Conservation (phyloP, 2,888 invertebrate genomes). For the Lasioglossum pauxillum region DNA sequence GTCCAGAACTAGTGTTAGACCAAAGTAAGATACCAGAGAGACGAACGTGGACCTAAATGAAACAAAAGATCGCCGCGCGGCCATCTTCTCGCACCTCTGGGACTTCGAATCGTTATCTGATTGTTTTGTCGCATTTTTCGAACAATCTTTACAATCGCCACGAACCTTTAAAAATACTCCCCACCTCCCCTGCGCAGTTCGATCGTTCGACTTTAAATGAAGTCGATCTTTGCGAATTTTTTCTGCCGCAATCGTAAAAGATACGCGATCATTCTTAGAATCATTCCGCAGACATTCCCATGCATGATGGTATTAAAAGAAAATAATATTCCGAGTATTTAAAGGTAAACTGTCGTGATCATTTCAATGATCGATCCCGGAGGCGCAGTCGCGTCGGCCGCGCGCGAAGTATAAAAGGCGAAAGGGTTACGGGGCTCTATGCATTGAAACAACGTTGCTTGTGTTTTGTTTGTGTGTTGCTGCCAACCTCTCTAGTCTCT, state of each 20-base stretch:
- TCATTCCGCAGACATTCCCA: slow-evolving; percentile 1
- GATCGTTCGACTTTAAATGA: neutral
- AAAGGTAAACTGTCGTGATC: neutral
- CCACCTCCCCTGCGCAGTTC: neutral
- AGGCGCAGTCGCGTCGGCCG: slow-evolving; percentile 16
- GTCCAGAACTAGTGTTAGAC: slow-evolving; percentile 71
- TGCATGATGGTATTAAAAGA: neutral
- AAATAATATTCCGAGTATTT: neutral
- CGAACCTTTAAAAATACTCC: neutral
- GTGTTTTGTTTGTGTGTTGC: slow-evolving; percentile 78
- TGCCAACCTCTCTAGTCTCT: slow-evolving; percentile 96
- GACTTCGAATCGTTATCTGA: neutral
- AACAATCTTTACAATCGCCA: neutral
- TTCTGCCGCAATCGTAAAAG: neutral
- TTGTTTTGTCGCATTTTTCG: neutral
- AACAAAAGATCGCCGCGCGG: slow-evolving; percentile 60
- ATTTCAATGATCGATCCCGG: slow-evolving; percentile 1
- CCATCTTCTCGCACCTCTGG: slow-evolving; percentile 3
- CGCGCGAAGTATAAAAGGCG: slow-evolving; percentile 62
- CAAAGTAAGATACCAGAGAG: slow-evolving; percentile 76
- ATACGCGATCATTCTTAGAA: neutral
- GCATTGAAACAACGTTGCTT: slow-evolving; percentile 82
- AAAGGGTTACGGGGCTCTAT: slow-evolving; percentile 74
- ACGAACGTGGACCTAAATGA: slow-evolving; percentile 76
- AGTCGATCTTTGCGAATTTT: neutral